phyloP scores from a whole-genome alignment of 2,888 invertebrate species.

The Clepsis dumicolana region DNA sequence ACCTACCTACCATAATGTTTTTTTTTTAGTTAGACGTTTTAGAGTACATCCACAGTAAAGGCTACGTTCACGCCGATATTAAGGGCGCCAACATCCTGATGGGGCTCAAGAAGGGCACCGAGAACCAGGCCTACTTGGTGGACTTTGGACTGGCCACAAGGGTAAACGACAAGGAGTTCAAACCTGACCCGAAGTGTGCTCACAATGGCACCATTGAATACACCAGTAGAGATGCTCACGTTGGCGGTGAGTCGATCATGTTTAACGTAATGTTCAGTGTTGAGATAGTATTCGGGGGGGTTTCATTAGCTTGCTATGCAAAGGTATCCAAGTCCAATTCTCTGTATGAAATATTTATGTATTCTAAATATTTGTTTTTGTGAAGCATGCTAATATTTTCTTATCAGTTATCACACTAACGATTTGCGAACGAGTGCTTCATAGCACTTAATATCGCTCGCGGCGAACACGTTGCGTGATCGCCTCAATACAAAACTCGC shows the following conservation, averaged over 20 bases:
- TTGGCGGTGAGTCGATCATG: slow-evolving; percentile 87
- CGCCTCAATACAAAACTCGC: too few species aligned
- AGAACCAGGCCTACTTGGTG: slow-evolving; percentile 93
- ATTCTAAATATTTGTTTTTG: too few species aligned
- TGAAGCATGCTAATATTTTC: not conserved
- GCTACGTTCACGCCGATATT: slow-evolving; percentile 98
- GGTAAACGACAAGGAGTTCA: slow-evolving; percentile 92
- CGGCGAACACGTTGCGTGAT: too few species aligned
- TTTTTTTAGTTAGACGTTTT: slow-evolving; percentile 92
- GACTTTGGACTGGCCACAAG: slow-evolving; percentile 97
- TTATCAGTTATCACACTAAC: too few species aligned
- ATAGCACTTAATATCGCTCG: too few species aligned
- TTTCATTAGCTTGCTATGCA: too few species aligned
- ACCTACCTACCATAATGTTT: too few species aligned
- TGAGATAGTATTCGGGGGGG: too few species aligned
- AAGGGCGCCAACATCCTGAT: slow-evolving; percentile 97
- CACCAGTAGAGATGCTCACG: slow-evolving; percentile 97
- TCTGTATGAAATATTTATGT: too few species aligned
- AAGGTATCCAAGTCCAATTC: too few species aligned
- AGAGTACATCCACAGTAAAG: slow-evolving; percentile 96
- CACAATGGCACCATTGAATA: slow-evolving; percentile 99
- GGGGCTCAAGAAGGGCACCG: slow-evolving; percentile 88
- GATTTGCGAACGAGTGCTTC: too few species aligned
- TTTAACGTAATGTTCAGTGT: not conserved
- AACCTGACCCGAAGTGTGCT: slow-evolving; percentile 95